phyloP scores from a whole-genome alignment of 2,797 vertebrate genomes.

The Parotocinclus haroldoi region DNA sequence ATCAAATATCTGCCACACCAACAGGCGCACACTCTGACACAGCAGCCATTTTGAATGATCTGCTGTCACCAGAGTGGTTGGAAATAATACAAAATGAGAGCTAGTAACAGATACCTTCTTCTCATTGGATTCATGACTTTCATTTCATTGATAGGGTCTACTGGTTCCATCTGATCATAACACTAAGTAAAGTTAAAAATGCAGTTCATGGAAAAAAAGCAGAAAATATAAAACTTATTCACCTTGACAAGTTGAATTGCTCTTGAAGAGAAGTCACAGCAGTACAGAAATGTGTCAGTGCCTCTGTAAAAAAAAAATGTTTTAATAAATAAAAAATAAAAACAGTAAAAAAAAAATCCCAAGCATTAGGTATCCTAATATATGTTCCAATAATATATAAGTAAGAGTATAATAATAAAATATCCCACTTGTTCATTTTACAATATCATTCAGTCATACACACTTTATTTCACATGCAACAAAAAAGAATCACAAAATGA shows the following conservation, averaged over 20 bases:
- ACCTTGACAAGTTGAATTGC: constrained; percentile 88
- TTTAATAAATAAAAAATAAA: too few species aligned
- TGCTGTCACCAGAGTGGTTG: constrained; percentile 36
- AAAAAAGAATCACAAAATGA: too few species aligned
- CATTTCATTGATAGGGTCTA: constrained; percentile 7
- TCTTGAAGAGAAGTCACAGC: constrained; percentile 86
- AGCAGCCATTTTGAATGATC: constrained; percentile 47
- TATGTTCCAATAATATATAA: not conserved
- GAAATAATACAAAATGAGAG: constrained; percentile 37
- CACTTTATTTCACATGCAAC: too few species aligned
- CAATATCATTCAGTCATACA: too few species aligned
- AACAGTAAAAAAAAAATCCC: constrained; percentile 43
- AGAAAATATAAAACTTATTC: constrained; percentile 39
- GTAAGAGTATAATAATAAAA: not conserved
- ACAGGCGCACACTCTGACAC: constrained; percentile 26
- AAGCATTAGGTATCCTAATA: not conserved
- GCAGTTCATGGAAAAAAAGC: constrained; percentile 1
- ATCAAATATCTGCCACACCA: constrained; percentile 47
- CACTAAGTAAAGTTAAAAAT: not conserved
- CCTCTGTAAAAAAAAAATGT: constrained; percentile 58
- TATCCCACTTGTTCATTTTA: too few species aligned
- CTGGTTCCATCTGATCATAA: constrained; percentile 9
- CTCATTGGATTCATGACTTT: constrained; percentile 9
- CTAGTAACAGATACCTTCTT: constrained; percentile 7
- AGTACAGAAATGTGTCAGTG: constrained; percentile 79